These are phyloP conservation scores for Blomia tropicalis DNA, from an alignment of 2,888 invertebrate genomes.

Conservation along the genomic window DNA sequence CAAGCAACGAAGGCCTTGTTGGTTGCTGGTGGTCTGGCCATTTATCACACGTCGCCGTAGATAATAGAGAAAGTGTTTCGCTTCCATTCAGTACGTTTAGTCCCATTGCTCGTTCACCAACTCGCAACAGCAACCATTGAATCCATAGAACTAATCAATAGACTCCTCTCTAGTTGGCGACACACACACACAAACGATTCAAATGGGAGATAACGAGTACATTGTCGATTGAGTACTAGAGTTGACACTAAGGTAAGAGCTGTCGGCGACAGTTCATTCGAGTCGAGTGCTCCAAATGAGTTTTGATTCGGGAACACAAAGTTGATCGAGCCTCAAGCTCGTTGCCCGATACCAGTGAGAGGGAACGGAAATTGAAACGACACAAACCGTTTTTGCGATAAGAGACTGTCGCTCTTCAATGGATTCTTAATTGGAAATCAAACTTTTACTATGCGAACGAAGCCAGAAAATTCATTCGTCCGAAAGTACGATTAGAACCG, in stretches of 20 bases:
- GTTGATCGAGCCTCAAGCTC: neutral
- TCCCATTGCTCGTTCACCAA: too few relatives aligned
- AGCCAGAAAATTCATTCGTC: too few relatives aligned
- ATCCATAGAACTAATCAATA: neutral
- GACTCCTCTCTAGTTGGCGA: neutral
- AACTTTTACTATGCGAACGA: too few relatives aligned
- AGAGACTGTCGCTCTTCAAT: neutral
- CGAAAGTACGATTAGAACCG: too few relatives aligned
- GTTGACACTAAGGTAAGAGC: neutral
- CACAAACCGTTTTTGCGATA: neutral
- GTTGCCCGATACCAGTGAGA: neutral
- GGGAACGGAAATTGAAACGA: constrained; percentile 11
- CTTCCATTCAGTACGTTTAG: neutral
- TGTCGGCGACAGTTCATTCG: neutral
- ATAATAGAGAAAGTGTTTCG: neutral
- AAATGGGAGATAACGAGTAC: neutral
- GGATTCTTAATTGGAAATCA: constrained; percentile 11
- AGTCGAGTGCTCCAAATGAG: too few relatives aligned
- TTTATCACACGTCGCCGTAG: constrained; percentile 4
- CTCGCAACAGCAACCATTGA: neutral
- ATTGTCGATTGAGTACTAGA: neutral
- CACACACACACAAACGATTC: too few relatives aligned
- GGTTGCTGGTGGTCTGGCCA: too few relatives aligned
- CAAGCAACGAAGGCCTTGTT: neutral
- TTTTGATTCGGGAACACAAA: too few relatives aligned